Evolutionary conservation across 2,797 vertebrate species (phyloP), one percentile per base, ranked within the genome.

Genomic region (Cynodonichthys magdalenae): DNA sequence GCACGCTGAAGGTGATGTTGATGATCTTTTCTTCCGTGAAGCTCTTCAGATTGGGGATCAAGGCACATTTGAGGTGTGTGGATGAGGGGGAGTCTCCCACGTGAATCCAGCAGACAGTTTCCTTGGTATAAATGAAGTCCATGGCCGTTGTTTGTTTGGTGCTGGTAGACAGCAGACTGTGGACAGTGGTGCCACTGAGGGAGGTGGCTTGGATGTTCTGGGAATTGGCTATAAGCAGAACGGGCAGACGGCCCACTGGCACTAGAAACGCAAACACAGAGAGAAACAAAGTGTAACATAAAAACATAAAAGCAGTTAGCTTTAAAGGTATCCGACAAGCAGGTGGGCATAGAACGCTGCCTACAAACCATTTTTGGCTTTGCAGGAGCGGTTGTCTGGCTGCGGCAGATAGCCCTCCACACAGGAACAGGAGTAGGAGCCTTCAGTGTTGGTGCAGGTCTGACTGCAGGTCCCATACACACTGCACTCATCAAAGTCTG

Each of bases 131-230:
- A 69, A 94, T 92, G 90, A 99, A 98, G 92, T 99, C 97, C 97
- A 99, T 99, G 89, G 96, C 97, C 0, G 96, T 98, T 79, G 96
- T 98, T 90, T 98, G 96, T 71, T 97, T 96, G 41, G 97, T 98
- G 24, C 93, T 96, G 66, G 94, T 96, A 69, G 96, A 95, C 15
- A 95, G 93, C 71, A 96, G 93, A 77, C 94, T 96, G 81, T 94
- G 94, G 73, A 96, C 92, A 0, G 94, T 92, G 41, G 90, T 89
- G 8, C 97, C 96, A 0, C 92, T 97, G 80, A 99, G 91, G 68
- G 95, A 98, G 0, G 96, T 97, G 74, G 96, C 96, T 78, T 98
- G 92, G 88, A 99, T 97, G 92, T 96, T 99, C 90, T 98, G 96
- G 29, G 96, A 96, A 88, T 97, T 99, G 80, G 97, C 96, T 0